Base-by-base conservation (phyloP, 2,888 invertebrate genomes). In the Cistogaster globosa region DNA sequence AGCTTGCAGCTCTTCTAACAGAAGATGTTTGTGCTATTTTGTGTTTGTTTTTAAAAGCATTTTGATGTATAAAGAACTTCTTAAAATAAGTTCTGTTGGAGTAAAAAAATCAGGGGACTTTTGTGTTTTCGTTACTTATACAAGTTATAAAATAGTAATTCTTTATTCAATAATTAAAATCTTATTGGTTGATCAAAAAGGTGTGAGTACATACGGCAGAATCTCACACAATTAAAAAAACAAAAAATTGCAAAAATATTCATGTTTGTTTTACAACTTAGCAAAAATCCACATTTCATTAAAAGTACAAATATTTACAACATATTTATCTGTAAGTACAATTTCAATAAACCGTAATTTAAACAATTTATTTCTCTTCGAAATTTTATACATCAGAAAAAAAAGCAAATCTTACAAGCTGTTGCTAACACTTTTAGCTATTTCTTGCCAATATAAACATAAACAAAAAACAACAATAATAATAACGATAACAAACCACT, bases 261-360 rank as follows among this genome's bases (percentile, higher is more conserved):
- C 60, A 58, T 57, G 53, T 80, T 80, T 74, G 53, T 55, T 67
- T 53, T 67, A 22, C 18, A 65, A 65, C 51, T 62, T 65, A 63
- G 75, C 75, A 62, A 82, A 63, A 60, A 69, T 14, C n/a, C 32
- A 71, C 55, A 65, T 71, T 77, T 65, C 45, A 77, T 71, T 72
- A 77, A 67, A 36, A n/a, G 14, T 71, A 67, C 60, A 77, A 83
- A 77, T 76, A 71, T 82, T 82, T 77, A 71, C 82, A 51, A 65
- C 75, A 45, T 16, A 63, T 32, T 69, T 71, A 63, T 78, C 69
- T 78, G 8, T 32, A 51, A 78, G 32, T 74, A 79, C 57, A 58
- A 65, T 79, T 75, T 79, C 58, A 58, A 75, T 69, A 75, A 79
- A 75, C 75, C 79, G 79, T 84, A 69, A 60, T 45, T 67, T 67